Base-by-base conservation (phyloP, 1,140 invertebrate genomes). In the Heliconius melpomene region DNA sequence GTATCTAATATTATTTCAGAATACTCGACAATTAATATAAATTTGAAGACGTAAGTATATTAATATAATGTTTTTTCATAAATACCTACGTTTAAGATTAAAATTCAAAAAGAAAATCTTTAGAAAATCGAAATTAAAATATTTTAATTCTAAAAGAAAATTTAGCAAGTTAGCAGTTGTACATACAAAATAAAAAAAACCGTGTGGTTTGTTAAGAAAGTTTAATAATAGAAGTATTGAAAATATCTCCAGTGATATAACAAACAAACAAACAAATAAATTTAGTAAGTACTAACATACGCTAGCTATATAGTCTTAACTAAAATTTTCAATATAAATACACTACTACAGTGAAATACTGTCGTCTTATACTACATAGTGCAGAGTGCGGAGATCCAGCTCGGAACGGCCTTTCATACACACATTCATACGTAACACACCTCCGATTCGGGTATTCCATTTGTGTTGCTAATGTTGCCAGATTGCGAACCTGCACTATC, bases 241-340 rank as follows among this genome's bases (percentile, higher is more conserved):
- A 93, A 94, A 94, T 93, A 93, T 94, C 88, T 94, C 90, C 90
- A 90, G 90, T 91, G 89, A 90, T 88, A 87, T 85, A 90, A 91
- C 88, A 93, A 52, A 93, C 90, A 94, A 91, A 90, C 87, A 85
- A 93, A 94, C 91, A 89, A 91, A 94, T 91, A 91, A 90, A 93
- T 94, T 93, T 94, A 91, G 91, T 94, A 94, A 89, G 90, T 91
- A 94, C 91, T 93, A 94, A 93, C 90, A 93, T 91, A 93, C 91
- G 85, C 92, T 93, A 93, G 91, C 88, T 92, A 90, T 91, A 90
- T 87, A 92, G 90, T 92, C 90, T 93, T 89, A 94, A 94, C 91
- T 93, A 92, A 94, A 93, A 94, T 92, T 52, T 94, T 87, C 78
- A 90, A 93, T 93, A 92, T 92, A 93, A 93, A 93, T 94, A 94